Percentiles rank a stretch among this genome's conserved stretches.
Conservation (phyloP, 2,888 invertebrate species). For the Drosophila atripex region DNA sequence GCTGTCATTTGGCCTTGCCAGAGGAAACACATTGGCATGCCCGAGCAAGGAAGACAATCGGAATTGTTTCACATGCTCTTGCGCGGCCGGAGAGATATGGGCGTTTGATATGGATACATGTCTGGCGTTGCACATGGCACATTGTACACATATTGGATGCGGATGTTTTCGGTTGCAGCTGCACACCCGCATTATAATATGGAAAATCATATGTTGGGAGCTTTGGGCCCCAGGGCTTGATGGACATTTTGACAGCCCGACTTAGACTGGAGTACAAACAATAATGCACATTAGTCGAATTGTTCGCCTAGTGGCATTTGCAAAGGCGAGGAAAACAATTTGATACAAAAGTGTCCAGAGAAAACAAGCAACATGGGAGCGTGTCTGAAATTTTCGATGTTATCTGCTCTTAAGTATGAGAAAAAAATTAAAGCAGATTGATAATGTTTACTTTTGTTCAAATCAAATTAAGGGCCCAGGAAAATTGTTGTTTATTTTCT, state of each 20-base stretch:
- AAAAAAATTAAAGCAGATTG: neutral
- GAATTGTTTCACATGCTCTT: conserved; percentile 56
- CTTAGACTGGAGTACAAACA: conserved; percentile 41
- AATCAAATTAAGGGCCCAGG: neutral
- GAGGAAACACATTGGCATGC: conserved; percentile 48
- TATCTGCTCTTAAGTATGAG: conserved; percentile 4
- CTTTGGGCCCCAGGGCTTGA: conserved; percentile 18
- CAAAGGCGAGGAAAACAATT: conserved; percentile 29
- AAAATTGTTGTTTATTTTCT: neutral
- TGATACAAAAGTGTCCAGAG: conserved; percentile 24
- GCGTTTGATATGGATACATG: conserved; percentile 50
- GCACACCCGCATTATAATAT: conserved; percentile 47
- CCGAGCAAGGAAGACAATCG: conserved; percentile 51
- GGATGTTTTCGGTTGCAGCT: conserved; percentile 47
- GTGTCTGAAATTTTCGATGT: conserved; percentile 15
- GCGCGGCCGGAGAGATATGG: conserved; percentile 31
- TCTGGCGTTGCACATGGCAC: conserved; percentile 8
- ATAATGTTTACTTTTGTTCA: neutral
- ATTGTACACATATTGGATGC: conserved; percentile 36
- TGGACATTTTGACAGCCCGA: conserved; percentile 61
- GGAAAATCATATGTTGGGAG: conserved; percentile 29
- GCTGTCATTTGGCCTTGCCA: conserved; percentile 64
- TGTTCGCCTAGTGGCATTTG: conserved; percentile 28
- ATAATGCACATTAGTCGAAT: conserved; percentile 29
- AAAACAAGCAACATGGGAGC: conserved; percentile 8